Conservation (phyloP, 2,797 vertebrate genomes). For the Psittacula derbiana region DNA sequence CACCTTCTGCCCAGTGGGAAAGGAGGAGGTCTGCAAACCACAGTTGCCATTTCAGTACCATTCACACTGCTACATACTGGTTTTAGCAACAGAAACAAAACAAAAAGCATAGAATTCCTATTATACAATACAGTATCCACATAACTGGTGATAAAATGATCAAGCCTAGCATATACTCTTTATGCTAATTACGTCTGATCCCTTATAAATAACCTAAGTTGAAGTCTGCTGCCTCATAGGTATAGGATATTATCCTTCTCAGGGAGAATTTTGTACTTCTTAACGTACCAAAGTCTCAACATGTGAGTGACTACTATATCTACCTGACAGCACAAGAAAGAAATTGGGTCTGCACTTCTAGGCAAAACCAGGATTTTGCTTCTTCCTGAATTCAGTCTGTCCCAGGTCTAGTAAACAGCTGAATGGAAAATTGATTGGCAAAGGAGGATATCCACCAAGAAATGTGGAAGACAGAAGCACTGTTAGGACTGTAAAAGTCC, state of each 20-base stretch:
- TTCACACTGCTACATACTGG: accelerated
- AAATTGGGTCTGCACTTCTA: not conserved
- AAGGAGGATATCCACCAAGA: not conserved
- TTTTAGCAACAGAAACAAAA: not conserved
- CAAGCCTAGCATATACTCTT: not conserved
- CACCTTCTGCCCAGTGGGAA: not conserved
- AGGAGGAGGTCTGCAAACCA: not conserved
- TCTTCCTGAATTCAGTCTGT: not conserved
- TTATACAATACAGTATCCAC: not conserved
- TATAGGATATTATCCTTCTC: not conserved
- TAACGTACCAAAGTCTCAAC: not conserved
- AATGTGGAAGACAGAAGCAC: not conserved
- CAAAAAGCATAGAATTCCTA: not conserved
- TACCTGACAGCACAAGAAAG: not conserved
- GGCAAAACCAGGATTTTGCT: not conserved
- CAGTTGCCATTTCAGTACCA: not conserved
- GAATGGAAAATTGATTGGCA: not conserved
- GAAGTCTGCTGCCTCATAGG: not conserved
- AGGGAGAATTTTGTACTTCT: not conserved
- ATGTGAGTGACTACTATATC: not conserved
- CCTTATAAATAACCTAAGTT: not conserved
- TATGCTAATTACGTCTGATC: not conserved
- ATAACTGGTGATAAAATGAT: not conserved
- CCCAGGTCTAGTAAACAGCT: not conserved
- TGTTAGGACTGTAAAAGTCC: not conserved